Base-by-base conservation (phyloP, 1,140 invertebrate genomes). In the Anoplophora glabripennis region DNA sequence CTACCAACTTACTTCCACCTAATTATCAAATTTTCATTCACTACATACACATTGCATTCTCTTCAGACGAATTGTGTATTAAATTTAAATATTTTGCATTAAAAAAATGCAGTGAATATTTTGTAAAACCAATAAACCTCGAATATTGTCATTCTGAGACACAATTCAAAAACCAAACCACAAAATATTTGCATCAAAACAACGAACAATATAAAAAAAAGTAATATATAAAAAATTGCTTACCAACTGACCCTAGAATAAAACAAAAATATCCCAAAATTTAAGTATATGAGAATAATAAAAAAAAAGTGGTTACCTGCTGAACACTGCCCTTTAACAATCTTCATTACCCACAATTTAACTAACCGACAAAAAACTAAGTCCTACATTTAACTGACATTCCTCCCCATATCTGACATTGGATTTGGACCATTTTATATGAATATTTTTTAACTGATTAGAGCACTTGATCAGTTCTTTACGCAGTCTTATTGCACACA, bases 401-500 rank as follows among this genome's bases (percentile, higher is more conserved):
- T 44, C 45, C 37, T 59, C 53, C 49, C 18, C 40, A 15, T 35
- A 59, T n/a, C n/a, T n/a, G n/a, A n/a, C n/a, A n/a, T n/a, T n/a
- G n/a, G n/a, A n/a, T n/a, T n/a, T n/a, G n/a, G n/a, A n/a, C n/a
- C n/a, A n/a, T 45, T 36, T 53, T 59, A 53, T 35, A 53, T 10
- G 18, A 8, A n/a, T 11, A 15, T 21, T 28, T 46, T 15, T 40
- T n/a, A 14, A 55, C 36, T 42, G 49, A 61, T 44, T 34, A 56
- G 53, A 60, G 51, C 59, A 61, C 59, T 49, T 40, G 17, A 54
- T 55, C 45, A 61, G 59, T 61, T 61, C 53, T 49, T 37, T 11
- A 61, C 45, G 35, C 59, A 61, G 59, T 61, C 59, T 61, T 46
- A 28, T 56, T 61, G 37, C 61, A 64, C 61, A 64, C 57, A 64